Evolutionary conservation across 1,140 invertebrate species (phyloP), one percentile per base, ranked within the genome.

Genomic region (Tetranychus urticae): DNA sequence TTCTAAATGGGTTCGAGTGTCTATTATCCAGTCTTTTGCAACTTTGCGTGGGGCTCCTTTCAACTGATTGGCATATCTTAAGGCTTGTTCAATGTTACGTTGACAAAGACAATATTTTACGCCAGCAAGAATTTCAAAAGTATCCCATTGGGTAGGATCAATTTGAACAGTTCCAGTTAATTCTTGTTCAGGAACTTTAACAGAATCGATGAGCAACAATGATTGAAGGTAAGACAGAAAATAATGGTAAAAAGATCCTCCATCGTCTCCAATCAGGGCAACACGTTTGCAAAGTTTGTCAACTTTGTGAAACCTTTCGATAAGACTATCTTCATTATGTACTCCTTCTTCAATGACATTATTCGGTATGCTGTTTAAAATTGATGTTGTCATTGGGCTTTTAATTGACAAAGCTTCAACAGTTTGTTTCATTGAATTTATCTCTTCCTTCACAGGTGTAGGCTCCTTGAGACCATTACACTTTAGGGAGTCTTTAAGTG

Each of bases 21-120:
- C 89, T 62, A 82, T 79, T 66, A 90, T 80, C 91, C 91, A 97
- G 65, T 86, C 82, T 50, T 71, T 72, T 2, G 90, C 86, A 4
- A 91, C 79, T n/a, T 77, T 76, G 8, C 83, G 76, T 0, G 91
- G 77, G 34, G 86, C 86, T 33, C 91, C 91, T 67, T 82, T 78
- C 34, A 97, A 72, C 48, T 93, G 78, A 70, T 90, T 91, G 76
- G 94, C 83, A 71, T 92, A 93, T 58, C 83, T 80, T 1, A 96
- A 72, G 1, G 89, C 85, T 70, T 83, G 81, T 55, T 82, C 77
- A 50, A 94, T 78, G 67, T 96, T 81, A 33, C 85, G 84, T 65
- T 83, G 79, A 66, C 93, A 85, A 63, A 97, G 73, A 76, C 84
- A 84, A 69, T 85, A 87, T 68, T 85, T 88, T 66, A 64, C 87